Percentiles rank a stretch among this genome's conserved stretches.
Conservation (phyloP, 2,888 invertebrate species). For the Corbicula japonica region DNA sequence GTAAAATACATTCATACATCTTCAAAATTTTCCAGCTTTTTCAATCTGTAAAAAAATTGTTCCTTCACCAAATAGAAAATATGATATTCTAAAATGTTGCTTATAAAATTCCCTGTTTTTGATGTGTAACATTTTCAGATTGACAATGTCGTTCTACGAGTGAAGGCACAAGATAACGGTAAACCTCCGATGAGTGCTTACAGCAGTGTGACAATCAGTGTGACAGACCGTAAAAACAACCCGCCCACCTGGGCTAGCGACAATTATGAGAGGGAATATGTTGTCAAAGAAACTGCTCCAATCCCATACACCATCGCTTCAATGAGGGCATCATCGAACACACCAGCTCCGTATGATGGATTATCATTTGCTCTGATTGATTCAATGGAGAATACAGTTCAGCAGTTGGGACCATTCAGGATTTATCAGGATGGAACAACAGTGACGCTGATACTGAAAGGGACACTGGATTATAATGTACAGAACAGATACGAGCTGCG, state of each 20-base stretch:
- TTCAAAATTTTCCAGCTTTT: no score
- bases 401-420: conserved; percentile 67
- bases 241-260: conserved; percentile 76
- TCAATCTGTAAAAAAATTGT: no score
- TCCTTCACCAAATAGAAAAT: no score
- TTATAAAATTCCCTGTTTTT: no score
- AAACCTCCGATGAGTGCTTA: conserved; percentile 95
- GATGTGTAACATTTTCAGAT: conserved; percentile 11
- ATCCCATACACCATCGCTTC: conserved; percentile 90
- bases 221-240: conserved; percentile 89
- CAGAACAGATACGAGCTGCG: conserved; percentile 74
- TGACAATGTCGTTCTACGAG: conserved; percentile 86
- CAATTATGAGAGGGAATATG: conserved; percentile 88
- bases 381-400: conserved; percentile 64
- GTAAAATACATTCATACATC: no score
- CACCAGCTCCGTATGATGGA: conserved; percentile 67
- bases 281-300: conserved; percentile 99
- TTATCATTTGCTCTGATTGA: conserved; percentile 73
- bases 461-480: conserved; percentile 76
- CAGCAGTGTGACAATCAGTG: conserved; percentile 99
- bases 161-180: conserved; percentile 99
- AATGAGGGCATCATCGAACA: conserved; percentile 76
- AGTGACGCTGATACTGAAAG: conserved; percentile 74
- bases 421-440: conserved; percentile 64
- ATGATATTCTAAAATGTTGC: no score